Evolutionary conservation across 2,113 vertebrate genomes (phyloP).

Genomic region (Cygnus buccinator): DNA sequence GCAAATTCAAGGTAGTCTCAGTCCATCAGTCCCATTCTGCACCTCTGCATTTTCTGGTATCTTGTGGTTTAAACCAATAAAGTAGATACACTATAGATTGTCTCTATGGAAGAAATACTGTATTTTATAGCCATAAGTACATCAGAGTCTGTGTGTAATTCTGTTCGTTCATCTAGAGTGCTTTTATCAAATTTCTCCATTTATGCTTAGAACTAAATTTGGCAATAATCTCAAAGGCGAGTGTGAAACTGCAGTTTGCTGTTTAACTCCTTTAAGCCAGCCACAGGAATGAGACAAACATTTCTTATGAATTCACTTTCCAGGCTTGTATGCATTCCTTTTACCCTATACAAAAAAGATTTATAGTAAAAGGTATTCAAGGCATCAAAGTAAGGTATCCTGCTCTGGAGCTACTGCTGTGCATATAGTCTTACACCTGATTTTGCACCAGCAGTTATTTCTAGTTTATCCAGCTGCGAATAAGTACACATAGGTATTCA

Average conservation of each 20-base stretch:
- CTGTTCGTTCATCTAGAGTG: background rate
- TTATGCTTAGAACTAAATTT: background rate
- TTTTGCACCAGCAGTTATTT: background rate
- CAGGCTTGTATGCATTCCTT: background rate
- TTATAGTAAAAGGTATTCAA: background rate
- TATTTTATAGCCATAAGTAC: background rate
- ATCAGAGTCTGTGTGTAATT: background rate
- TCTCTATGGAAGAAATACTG: background rate
- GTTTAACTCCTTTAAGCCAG: background rate
- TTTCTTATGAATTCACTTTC: background rate
- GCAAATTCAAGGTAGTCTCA: background rate
- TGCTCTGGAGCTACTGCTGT: background rate
- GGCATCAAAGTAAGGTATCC: background rate
- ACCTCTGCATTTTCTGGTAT: background rate
- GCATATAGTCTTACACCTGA: rapidly evolving
- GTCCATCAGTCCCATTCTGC: background rate
- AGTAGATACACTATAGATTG: background rate
- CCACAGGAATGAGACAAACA: background rate
- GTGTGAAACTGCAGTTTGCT: background rate
- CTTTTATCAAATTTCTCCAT: background rate
- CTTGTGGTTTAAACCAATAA: background rate
- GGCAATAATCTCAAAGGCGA: background rate
- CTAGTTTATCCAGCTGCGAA: background rate
- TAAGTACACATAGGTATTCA: background rate
- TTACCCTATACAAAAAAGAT: background rate